Base-by-base conservation (phyloP, 1,140 invertebrate species). In the Hycleus cichorii region DNA sequence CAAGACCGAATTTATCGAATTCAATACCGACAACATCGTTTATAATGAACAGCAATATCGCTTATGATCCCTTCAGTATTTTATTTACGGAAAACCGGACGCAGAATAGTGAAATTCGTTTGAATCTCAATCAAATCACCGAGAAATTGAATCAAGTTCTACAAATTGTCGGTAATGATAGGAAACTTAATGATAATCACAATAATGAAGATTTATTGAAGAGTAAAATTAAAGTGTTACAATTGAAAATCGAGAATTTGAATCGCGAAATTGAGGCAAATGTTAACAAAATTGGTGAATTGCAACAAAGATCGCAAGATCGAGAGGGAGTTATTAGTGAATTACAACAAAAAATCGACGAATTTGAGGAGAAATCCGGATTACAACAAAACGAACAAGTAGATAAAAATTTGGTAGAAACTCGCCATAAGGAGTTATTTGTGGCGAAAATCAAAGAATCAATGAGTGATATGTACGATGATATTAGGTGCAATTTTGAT, bases 71-170 rank as follows among this genome's bases (percentile, higher is more conserved):
- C n/a, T 49, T 70, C 43, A 62, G 59, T 27, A 44, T 64, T 1
- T 62, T 61, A 8, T 56, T 69, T 5, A 48, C 53, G 7, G 66
- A 69, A 48, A 68, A 64, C 46, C 48, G 64, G 32, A 62, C 64
- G 7, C 68, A 71, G 10, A 70, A 72, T 46, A 59, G 52, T 12
- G 69, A 72, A 60, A 43, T 70, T 8, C 62, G 65, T 45, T 64
- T 67, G 57, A 64, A 64, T 60, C 51, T 72, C 38, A 42, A 58
- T 24, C 56, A 64, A 57, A 51, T 72, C 18, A 54, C 63, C 9
- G 57, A 49, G 24, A 72, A 69, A 58, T 51, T 72, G 24, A 67
- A 72, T 50, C 50, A 49, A 46, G 47, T 69, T 24, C 24, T 67
- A 6, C 46, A 24, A 12, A 49, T 32, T 8, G 18, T 40, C n/a